Base-by-base conservation (phyloP, 2,113 vertebrate species). In the Nerophis lumbriciformis region DNA sequence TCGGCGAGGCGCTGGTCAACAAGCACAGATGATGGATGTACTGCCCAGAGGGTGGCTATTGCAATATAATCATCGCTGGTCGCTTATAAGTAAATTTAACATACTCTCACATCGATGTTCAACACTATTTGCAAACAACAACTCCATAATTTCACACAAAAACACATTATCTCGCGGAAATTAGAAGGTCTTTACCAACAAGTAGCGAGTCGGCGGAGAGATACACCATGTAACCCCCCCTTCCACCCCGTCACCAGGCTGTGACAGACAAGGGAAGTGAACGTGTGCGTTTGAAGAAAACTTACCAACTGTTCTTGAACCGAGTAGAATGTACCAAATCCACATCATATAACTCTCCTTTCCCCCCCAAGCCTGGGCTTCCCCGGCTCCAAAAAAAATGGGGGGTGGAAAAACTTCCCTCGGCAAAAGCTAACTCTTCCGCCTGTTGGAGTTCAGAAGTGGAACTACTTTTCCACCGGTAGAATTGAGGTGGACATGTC, bases 321-420 rank as follows among this genome's bases (percentile, higher is more conserved):
- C 90, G 63, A 94, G 88, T 76, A 93, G 77, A 65, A 93, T 86
- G 83, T 90, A 93, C 87, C 92, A 91, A 86, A 93, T 85, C 92
- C 92, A 94, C 93, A 93, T 93, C 87, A 68, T 91, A 78, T 70
- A 45, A 64, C 45, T 58, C 72, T 75, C 39, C 71, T 11, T 62
- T 65, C 45, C 52, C 68, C 68, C 45, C 65, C 59, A 76, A 68
- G 80, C 73, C 87, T 78, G 72, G 63, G 1, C 48, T 47, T 59
- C 62, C 77, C 72, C 79, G 79, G 75, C 78, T 80, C 82, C 82
- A 68, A 78, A 65, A 64, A 16, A 38, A 35, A 42, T 39, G 60
- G 62, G 69, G 55, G 60, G 15, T n/a, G 16, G 38, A 58, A 72
- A 71, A 85, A 82, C 71, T 86, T 80, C 35, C 28, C 73, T 70